These are phyloP conservation scores for Therioaphis trifolii DNA, from an alignment of 2,888 invertebrate genomes.

Conservation along the genomic window DNA sequence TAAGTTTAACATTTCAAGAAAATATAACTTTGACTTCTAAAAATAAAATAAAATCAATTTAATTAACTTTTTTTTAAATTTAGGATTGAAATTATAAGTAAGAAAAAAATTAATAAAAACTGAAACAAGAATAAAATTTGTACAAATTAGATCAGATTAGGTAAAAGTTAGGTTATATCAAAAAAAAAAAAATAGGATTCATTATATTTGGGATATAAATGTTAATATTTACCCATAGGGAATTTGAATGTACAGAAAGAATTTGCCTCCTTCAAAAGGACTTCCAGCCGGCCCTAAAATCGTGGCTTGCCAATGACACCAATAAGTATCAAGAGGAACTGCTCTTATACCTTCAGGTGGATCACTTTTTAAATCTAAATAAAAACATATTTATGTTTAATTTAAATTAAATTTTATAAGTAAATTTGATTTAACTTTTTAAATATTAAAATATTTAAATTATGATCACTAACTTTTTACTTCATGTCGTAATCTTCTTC, in stretches of 20 bases:
- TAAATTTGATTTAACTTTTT: no score
- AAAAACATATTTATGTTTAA: conserved; percentile 41
- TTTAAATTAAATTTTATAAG: neutral
- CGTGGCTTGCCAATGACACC: conserved; percentile 93
- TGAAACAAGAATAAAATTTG: no score
- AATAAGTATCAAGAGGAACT: conserved; percentile 81
- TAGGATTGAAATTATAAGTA: no score
- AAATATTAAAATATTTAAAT: neutral
- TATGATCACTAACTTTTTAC: conserved; percentile 70
- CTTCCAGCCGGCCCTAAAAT: conserved; percentile 92
- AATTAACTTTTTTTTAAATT: no score
- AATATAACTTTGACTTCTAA: no score
- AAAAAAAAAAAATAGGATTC: no score
- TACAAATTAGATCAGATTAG: no score
- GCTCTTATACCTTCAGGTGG: conserved; percentile 89
- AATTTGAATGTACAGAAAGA: conserved; percentile 90
- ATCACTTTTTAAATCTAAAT: conserved; percentile 75
- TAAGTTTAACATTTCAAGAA: no score
- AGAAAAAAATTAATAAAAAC: no score
- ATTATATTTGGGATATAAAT: no score
- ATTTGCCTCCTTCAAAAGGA: conserved; percentile 93
- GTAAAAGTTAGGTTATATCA: no score
- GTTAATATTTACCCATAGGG: conserved; percentile 75
- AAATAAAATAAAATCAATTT: no score
- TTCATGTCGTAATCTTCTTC: conserved; percentile 83